These are phyloP conservation scores for Eulimnadia texana DNA, from an alignment of 1,140 invertebrate genomes.

Conservation along the genomic window DNA sequence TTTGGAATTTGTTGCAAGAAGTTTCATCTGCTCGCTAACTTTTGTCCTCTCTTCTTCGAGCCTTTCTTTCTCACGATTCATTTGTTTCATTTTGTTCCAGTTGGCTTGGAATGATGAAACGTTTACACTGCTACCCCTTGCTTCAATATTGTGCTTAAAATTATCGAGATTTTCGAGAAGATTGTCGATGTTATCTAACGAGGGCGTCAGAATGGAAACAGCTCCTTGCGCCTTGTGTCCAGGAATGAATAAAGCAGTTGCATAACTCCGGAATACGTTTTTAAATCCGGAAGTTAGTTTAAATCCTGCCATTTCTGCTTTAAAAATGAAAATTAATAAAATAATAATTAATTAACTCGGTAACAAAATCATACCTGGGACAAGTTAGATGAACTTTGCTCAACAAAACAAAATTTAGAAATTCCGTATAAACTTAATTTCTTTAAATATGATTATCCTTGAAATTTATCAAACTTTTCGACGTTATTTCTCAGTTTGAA, in stretches of 20 bases:
- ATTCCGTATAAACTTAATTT: no score
- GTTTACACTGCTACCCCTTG: neutral
- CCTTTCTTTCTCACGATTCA: neutral
- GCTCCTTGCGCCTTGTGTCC: neutral
- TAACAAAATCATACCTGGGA: no score
- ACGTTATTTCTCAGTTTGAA: no score
- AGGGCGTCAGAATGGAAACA: neutral
- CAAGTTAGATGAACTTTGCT: no score
- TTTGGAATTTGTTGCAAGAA: neutral
- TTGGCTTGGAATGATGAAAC: neutral
- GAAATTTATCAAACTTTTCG: no score
- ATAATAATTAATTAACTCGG: no score
- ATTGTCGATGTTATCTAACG: neutral
- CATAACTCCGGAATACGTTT: neutral
- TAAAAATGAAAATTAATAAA: no score
- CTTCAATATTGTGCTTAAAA: neutral
- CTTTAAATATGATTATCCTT: no score
- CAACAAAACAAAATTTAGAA: no score
- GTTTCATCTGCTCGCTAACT: neutral
- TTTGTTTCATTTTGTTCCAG: neutral
- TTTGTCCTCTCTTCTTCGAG: neutral
- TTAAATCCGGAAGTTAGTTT: no score
- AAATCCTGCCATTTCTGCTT: no score
- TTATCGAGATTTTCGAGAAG: neutral
- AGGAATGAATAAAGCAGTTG: neutral